Conservation (phyloP, 2,113 vertebrate genomes). For the Nyctibius bracteatus region DNA sequence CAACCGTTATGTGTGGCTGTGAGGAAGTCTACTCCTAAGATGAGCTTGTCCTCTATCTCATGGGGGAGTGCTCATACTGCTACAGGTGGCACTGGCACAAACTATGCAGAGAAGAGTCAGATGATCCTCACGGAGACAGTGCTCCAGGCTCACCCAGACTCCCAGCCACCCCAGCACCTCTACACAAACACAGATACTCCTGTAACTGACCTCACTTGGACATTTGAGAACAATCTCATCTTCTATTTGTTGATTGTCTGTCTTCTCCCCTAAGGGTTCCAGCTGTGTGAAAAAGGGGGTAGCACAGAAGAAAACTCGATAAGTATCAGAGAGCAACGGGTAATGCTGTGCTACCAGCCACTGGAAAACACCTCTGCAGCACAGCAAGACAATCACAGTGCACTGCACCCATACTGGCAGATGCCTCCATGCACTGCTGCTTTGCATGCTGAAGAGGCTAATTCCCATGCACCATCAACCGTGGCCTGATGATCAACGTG, state of each 20-base stretch:
- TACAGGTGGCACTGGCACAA: background rate
- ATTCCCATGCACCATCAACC: accelerated
- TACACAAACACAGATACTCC: background rate
- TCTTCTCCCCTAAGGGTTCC: conserved; percentile 72
- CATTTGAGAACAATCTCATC: conserved; percentile 38
- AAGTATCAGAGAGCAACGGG: background rate
- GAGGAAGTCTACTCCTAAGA: background rate
- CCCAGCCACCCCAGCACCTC: background rate
- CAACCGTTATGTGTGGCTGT: accelerated
- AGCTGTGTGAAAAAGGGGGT: conserved; percentile 40
- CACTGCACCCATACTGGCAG: background rate
- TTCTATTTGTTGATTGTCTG: conserved; percentile 2
- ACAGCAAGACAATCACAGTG: background rate
- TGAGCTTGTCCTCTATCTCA: background rate
- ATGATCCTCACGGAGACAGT: accelerated
- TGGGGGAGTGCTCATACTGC: accelerated
- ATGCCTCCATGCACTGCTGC: background rate
- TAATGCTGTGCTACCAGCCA: background rate
- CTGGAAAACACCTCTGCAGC: background rate
- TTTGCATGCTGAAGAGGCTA: background rate
- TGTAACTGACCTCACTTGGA: conserved; percentile 62
- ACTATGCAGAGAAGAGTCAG: background rate
- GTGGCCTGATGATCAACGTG: background rate
- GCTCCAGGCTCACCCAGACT: background rate
- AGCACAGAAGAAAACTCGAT: background rate